These are phyloP conservation scores for Porites rus DNA, from an alignment of 92 coral and sea anemone genomes.

Conservation along the genomic window DNA sequence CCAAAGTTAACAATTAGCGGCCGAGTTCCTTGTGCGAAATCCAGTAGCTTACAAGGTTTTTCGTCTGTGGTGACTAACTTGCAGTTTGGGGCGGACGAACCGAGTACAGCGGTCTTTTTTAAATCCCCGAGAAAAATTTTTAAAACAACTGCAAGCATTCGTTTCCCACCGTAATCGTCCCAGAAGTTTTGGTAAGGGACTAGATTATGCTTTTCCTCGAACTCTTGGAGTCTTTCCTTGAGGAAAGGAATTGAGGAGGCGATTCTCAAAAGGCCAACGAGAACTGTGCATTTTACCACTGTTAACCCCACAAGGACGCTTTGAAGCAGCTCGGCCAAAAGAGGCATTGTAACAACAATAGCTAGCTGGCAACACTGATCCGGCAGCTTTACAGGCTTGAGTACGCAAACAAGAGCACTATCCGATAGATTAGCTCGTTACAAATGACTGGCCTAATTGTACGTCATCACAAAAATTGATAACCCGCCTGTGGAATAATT, in stretches of 20 bases:
- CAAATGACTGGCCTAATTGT: conserved; percentile 18
- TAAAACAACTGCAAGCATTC: conserved; percentile 11
- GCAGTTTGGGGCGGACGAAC: conserved; percentile 75
- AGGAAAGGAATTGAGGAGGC: conserved; percentile 35
- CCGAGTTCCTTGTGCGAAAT: conserved; percentile 60
- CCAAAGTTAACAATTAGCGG: conserved; percentile 90
- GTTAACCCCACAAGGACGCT: background rate
- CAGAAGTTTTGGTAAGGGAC: conserved; percentile 50
- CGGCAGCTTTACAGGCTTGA: too few species aligned
- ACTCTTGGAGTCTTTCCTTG: conserved; percentile 18
- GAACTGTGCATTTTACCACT: background rate
- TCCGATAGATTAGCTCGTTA: background rate
- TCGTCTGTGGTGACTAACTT: conserved; percentile 62
- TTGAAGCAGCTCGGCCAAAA: conserved; percentile 20
- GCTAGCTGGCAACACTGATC: background rate
- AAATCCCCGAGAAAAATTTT: conserved; percentile 30
- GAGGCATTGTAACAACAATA: background rate
- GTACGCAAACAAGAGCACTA: background rate
- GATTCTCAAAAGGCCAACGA: conserved; percentile 21
- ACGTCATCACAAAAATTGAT: conserved; percentile 4
- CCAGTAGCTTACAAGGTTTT: conserved; percentile 54
- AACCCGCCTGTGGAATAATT: conserved; percentile 2
- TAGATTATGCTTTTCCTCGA: conserved; percentile 14
- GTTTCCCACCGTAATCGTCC: conserved; percentile 23
- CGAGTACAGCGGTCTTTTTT: conserved; percentile 50